A percentile compares a stretch with the other conserved stretches of the same genome.
phyloP scores from a whole-genome alignment of 2,797 vertebrate genomes.

The Danio aesculapii region DNA sequence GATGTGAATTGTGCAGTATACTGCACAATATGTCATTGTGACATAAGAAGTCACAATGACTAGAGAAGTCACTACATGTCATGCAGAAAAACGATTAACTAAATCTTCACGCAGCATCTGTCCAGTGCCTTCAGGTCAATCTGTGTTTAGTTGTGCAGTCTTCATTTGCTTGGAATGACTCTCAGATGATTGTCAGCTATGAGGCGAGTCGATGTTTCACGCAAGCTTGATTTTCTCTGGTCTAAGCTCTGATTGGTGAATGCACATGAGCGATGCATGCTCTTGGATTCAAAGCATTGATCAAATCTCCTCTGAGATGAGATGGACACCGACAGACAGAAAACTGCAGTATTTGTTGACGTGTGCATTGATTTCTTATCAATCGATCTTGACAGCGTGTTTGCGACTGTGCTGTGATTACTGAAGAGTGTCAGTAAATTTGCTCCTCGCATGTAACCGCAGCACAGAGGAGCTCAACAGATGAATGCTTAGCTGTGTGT shows the following conservation, averaged over 20 bases:
- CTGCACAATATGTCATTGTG: too few relatives aligned
- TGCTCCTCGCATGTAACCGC: not conserved
- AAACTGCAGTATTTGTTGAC: slow-evolving; percentile 8
- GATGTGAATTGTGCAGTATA: too few relatives aligned
- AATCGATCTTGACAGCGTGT: slow-evolving; percentile 14
- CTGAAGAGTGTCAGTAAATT: slow-evolving; percentile 16
- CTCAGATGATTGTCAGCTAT: not conserved
- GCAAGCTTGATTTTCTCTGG: slow-evolving; percentile 7
- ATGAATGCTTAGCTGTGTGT: not conserved
- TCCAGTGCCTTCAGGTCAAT: slow-evolving; percentile 15
- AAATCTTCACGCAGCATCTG: not conserved
- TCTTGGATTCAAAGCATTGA: slow-evolving; percentile 18
- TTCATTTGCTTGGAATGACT: slow-evolving; percentile 18
- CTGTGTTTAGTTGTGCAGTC: not conserved
- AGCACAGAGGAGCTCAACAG: not conserved
- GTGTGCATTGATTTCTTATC: slow-evolving; percentile 38
- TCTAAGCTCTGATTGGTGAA: slow-evolving; percentile 19
- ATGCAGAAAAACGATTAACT: not conserved
- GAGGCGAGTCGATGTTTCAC: not conserved
- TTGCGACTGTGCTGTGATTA: slow-evolving; percentile 1
- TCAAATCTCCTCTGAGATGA: slow-evolving; percentile 19
- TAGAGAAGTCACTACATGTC: not conserved
- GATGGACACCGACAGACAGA: not conserved
- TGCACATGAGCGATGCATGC: not conserved
- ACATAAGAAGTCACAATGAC: too few relatives aligned